phyloP scores from a whole-genome alignment of 2,113 vertebrate species.

The Dasyornis broadbenti region DNA sequence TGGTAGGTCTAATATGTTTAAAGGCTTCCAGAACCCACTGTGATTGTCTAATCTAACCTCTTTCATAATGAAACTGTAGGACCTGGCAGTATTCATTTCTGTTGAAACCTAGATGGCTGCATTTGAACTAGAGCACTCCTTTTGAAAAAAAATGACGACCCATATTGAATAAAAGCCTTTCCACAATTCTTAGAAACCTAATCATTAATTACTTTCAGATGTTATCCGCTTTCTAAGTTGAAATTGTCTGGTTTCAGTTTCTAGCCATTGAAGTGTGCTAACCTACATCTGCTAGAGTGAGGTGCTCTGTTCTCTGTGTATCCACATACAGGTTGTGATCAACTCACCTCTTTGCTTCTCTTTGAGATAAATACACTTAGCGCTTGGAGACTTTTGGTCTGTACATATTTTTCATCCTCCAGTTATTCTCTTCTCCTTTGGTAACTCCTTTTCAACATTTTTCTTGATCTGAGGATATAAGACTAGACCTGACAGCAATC shows the following conservation, averaged over 20 bases:
- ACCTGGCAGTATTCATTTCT: not conserved
- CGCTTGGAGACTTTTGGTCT: constrained; percentile 38
- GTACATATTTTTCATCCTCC: constrained; percentile 42
- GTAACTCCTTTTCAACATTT: constrained; percentile 52
- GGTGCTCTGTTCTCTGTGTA: constrained; percentile 15
- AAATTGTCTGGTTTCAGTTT: not conserved
- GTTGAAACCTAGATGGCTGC: not conserved
- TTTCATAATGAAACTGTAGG: not conserved
- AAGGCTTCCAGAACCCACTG: not conserved
- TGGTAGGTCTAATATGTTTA: not conserved
- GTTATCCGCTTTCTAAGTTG: not conserved
- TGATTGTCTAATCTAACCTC: constrained; percentile 13
- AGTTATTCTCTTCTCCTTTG: constrained; percentile 38
- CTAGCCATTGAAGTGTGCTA: not conserved
- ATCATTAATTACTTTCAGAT: constrained; percentile 42
- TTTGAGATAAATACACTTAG: constrained; percentile 39
- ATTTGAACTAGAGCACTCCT: constrained; percentile 4
- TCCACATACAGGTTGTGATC: not conserved
- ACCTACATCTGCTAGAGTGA: not conserved
- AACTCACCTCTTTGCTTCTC: constrained; percentile 15
- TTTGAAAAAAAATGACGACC: not conserved
- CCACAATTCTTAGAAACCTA: not conserved
- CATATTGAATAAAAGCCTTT: not conserved
- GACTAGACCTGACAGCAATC: constrained; percentile 28
- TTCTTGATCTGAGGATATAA: constrained; percentile 42